Evolutionary conservation across 1,140 invertebrate genomes (phyloP), one percentile per base, ranked within the genome.

Genomic region (Bombus waltoni): DNA sequence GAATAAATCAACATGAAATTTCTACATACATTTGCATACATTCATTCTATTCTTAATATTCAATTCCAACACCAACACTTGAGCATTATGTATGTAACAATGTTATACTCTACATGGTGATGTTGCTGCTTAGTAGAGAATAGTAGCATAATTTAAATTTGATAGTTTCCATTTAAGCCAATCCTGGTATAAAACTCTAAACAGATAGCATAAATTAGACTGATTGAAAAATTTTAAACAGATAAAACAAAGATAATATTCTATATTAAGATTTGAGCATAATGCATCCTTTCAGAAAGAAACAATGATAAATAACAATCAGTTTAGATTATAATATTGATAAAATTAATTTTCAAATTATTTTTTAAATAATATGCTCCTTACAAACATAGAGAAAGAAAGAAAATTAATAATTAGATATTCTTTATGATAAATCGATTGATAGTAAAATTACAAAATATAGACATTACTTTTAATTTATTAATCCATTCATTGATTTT

Each of bases 1-100:
- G 70, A 81, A 81, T 73, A 81, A 81, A 81, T 81, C 80, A 73
- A 81, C 35, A 73, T 73, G 38, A 81, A 59, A 81, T 81, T 70
- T 68, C 77, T 81, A 81, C 42, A 81, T 62, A 81, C 38, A 42
- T 73, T 81, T 44, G n/a, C 35, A 72, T 35, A 53, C n/a, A 35
- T 38, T 57, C 35, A 53, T 57, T 57, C n/a, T 32, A 78, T 70
- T 68, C 18, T 80, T 68, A 68, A 70, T 65, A 80, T 70, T 68
- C 28, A 15, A 80, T 6, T 70, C 65, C 65, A 47, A 68, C 62
- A 79, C 10, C 79, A 53, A 72, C 38, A 38, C 38, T 72, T 47
- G 42, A 66, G 62, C 38, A 47, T 53, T 71, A 81, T 72, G n/a
- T 65, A 44, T 66, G 40, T 44, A 66, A 66, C n/a, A 79, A 80